Conservation (phyloP, 2,797 vertebrate genomes). For the Characodon lateralis region DNA sequence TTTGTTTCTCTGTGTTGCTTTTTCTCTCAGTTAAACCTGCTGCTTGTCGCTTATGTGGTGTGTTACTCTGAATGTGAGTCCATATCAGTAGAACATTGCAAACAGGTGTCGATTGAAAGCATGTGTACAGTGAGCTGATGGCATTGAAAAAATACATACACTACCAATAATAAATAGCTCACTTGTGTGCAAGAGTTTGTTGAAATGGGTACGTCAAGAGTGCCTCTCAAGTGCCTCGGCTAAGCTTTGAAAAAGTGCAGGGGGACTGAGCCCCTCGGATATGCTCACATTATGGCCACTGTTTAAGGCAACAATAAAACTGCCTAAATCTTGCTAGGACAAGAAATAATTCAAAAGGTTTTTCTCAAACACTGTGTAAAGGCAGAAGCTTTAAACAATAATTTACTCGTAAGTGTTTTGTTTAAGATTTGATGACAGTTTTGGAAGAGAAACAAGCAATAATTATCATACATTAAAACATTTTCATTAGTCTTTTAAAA, state of each 20-base stretch:
- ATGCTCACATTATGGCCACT: slow-evolving; percentile 30
- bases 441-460: not conserved
- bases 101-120: slow-evolving; percentile 40
- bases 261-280: slow-evolving; percentile 50
- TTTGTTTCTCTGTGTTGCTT: not conserved
- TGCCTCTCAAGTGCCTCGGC: slow-evolving; percentile 52
- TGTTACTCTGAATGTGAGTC: slow-evolving; percentile 2
- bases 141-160: slow-evolving; percentile 20
- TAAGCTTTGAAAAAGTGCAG: slow-evolving; percentile 54
- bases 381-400: not conserved
- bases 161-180: slow-evolving; percentile 43
- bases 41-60: slow-evolving; percentile 14
- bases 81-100: slow-evolving; percentile 23
- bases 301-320: slow-evolving; percentile 32
- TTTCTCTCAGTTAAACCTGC: not conserved
- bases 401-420: not conserved
- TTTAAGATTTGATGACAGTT: not conserved
- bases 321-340: slow-evolving; percentile 35
- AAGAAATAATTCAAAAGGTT: slow-evolving; percentile 21
- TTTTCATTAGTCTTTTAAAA: not conserved
- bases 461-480: too few species aligned
- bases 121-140: slow-evolving; percentile 24
- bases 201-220: slow-evolving; percentile 49
- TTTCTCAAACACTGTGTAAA: slow-evolving; percentile 9
- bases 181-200: slow-evolving; percentile 50